Evolutionary conservation across 2,888 invertebrate species (phyloP), one percentile per base, ranked within the genome.

Genomic region (Napeogenes sylphis): DNA sequence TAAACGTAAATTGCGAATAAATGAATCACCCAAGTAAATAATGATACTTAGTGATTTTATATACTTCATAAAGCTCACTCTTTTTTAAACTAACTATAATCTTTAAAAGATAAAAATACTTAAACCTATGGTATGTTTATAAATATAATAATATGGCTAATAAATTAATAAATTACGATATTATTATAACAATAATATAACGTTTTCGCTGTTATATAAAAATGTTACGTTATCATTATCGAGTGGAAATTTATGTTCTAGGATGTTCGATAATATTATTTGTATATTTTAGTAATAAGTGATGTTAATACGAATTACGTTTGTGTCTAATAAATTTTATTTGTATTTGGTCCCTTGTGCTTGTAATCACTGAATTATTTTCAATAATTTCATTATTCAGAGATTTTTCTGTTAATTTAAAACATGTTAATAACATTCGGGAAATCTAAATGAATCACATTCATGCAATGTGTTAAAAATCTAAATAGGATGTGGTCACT

Each of bases 121-220:
- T 88, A 90, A 70, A 72, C 84, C 89, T 90, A 90, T 90, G 90
- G 90, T 90, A 90, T 90, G 89, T 90, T 85, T 84, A 90, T 90
- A 90, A 88, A 90, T 87, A 89, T 83, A 85, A 21, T 21, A 21
- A 82, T 86, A 89, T 89, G 86, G 86, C 90, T 90, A 88, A 85
- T 86, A 87, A 87, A 82, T 84, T 84, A 85, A 81, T 85, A 82
- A 84, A 78, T 85, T 83, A 84, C 80, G 82, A 83, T 75, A 78
- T 72, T 77, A 69, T 75, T 77, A 77, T 77, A 81, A 79, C 79
- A 82, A 80, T 81, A 82, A 80, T 77, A 80, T 69, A 73, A 75
- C 72, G 71, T 71, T 58, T 70, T 68, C 70, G 61, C 55, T 45
- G 64, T 64, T 61, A 56, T 61, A 21, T 21, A 21, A 54, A 68